These are phyloP conservation scores for Augiades crinisus DNA, from an alignment of 2,888 invertebrate genomes.

Conservation along the genomic window DNA sequence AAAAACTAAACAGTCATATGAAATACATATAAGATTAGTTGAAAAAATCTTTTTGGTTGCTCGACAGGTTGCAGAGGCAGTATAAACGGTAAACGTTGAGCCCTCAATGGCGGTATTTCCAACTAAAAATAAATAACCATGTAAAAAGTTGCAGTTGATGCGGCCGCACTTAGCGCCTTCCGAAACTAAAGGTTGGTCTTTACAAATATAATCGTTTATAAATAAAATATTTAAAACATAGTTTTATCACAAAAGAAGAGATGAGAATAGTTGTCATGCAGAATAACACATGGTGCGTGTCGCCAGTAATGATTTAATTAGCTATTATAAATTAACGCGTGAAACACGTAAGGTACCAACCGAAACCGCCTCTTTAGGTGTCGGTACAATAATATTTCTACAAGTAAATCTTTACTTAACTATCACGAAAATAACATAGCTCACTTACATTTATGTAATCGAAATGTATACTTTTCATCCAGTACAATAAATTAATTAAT, in stretches of 20 bases:
- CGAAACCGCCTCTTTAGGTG: constrained; percentile 63
- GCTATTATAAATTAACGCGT: constrained; percentile 36
- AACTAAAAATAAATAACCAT: constrained; percentile 54
- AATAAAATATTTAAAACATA: constrained; percentile 40
- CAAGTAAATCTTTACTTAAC: constrained; percentile 64
- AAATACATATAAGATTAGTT: constrained; percentile 50
- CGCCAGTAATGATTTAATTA: constrained; percentile 51
- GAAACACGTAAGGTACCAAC: constrained; percentile 55
- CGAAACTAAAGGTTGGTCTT: constrained; percentile 37
- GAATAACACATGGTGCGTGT: constrained; percentile 48
- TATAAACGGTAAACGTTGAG: constrained; percentile 52
- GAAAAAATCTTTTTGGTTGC: constrained; percentile 53
- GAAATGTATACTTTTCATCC: constrained; percentile 59
- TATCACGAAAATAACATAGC: constrained; percentile 76
- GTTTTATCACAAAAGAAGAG: constrained; percentile 50
- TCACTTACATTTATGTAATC: constrained; percentile 64
- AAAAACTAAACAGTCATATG: constrained; percentile 61
- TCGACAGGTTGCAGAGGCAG: constrained; percentile 40
- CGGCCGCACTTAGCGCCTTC: background rate
- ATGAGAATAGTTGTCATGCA: constrained; percentile 58
- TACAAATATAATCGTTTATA: constrained; percentile 39
- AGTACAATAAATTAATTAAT: constrained; percentile 50
- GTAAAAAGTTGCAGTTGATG: constrained; percentile 37
- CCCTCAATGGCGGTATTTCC: constrained; percentile 51
- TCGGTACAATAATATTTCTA: constrained; percentile 60